These are phyloP conservation scores for Trichopoda pennipes DNA, from an alignment of 2,888 invertebrate species.

Conservation along the genomic window DNA sequence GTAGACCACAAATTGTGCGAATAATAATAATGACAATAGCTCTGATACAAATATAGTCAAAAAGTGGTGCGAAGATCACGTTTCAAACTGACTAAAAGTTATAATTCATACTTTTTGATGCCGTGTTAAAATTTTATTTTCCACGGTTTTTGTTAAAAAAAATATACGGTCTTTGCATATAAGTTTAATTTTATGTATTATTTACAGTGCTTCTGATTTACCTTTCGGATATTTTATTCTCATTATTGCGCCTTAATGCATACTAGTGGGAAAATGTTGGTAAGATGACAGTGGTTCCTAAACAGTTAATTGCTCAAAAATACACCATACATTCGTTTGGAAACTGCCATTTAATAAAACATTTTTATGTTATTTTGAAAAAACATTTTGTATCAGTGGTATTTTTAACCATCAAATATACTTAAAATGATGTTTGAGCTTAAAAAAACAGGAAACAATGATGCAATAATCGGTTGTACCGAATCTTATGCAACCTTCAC, in stretches of 20 bases:
- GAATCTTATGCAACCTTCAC: too few relatives aligned
- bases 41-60: slow-evolving; percentile 2
- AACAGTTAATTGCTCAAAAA: too few relatives aligned
- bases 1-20: slow-evolving; percentile 41
- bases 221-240: slow-evolving; percentile 13
- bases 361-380: too few relatives aligned
- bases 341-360: too few relatives aligned
- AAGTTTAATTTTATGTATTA: background rate
- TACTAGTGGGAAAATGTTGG: background rate
- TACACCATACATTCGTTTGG: too few relatives aligned
- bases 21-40: background rate
- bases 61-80: slow-evolving; percentile 56
- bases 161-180: background rate
- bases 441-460: too few relatives aligned
- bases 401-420: too few relatives aligned
- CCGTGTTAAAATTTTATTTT: slow-evolving; percentile 26
- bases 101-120: slow-evolving; percentile 22
- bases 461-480: too few relatives aligned
- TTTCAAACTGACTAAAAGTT: slow-evolving; percentile 46
- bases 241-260: background rate
- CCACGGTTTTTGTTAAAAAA: background rate
- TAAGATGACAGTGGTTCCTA: background rate
- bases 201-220: slow-evolving; percentile 18
- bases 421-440: too few relatives aligned
- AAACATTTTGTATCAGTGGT: too few relatives aligned